Conservation (phyloP, 2,113 vertebrate species). For the Ciconia maguari region DNA sequence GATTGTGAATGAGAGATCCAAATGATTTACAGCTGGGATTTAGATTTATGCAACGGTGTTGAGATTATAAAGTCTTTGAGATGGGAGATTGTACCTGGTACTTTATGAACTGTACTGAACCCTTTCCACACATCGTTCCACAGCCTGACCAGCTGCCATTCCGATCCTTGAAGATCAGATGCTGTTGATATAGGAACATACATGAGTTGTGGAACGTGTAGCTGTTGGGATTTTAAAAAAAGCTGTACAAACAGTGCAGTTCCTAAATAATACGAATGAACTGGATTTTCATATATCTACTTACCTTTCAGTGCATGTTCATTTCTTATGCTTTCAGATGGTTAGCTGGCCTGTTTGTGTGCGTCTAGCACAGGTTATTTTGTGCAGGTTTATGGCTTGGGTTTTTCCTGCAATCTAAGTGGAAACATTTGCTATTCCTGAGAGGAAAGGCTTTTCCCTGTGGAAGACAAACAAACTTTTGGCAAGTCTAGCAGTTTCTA, state of each 20-base stretch:
- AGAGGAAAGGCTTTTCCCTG: neutral
- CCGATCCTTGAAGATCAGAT: neutral
- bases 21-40: neutral
- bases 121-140: fast-evolving
- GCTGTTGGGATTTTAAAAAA: neutral
- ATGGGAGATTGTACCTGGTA: neutral
- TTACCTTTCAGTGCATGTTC: neutral
- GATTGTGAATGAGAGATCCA: neutral
- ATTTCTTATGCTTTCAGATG: neutral
- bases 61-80: neutral
- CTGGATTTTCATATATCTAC: neutral
- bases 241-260: fast-evolving
- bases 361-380: neutral
- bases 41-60: neutral
- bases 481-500: neutral
- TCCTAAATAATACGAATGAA: neutral
- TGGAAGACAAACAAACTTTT: neutral
- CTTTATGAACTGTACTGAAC: fast-evolving
- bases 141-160: neutral
- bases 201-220: neutral
- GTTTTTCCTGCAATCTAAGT: neutral
- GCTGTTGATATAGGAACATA: neutral
- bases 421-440: neutral
- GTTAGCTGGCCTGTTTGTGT: neutral
- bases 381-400: neutral